Percentiles rank a stretch among this genome's conserved stretches.
These are phyloP conservation scores for Himalopsyche japonica DNA, from an alignment of 2,888 invertebrate genomes.

Conservation along the genomic window DNA sequence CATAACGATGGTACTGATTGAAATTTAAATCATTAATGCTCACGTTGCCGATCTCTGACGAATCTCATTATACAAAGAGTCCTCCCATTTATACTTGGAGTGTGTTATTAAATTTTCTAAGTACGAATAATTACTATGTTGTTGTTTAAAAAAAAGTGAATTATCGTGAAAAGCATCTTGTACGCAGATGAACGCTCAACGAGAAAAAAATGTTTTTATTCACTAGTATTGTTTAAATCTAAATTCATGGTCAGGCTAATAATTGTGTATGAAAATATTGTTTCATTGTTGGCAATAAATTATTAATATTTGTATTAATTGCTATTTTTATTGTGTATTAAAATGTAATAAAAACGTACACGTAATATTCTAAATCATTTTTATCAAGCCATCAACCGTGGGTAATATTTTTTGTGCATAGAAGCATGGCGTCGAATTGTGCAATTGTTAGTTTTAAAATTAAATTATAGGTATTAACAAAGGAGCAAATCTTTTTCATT, in stretches of 20 bases:
- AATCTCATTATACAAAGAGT: not conserved
- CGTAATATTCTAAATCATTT: no score
- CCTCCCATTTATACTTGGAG: not conserved
- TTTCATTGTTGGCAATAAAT: not conserved
- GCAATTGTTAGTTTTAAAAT: no score
- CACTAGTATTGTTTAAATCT: not conserved
- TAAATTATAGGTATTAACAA: no score
- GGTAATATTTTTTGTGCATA: no score
- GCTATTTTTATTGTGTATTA: not conserved
- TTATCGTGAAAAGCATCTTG: not conserved
- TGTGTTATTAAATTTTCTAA: constrained; percentile 1
- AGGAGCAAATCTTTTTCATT: no score
- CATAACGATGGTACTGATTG: no score
- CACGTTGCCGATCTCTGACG: no score
- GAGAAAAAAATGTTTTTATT: not conserved
- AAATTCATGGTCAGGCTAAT: not conserved
- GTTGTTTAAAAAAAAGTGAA: not conserved
- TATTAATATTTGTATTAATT: not conserved
- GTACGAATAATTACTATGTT: constrained; percentile 4
- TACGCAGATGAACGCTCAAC: not conserved
- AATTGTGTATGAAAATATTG: not conserved
- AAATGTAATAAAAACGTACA: no score
- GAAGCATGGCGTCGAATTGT: no score
- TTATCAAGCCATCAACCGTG: no score
- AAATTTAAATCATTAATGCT: no score